Base-by-base conservation (phyloP, 2,797 vertebrate species). In the Anomalospiza imberbis region DNA sequence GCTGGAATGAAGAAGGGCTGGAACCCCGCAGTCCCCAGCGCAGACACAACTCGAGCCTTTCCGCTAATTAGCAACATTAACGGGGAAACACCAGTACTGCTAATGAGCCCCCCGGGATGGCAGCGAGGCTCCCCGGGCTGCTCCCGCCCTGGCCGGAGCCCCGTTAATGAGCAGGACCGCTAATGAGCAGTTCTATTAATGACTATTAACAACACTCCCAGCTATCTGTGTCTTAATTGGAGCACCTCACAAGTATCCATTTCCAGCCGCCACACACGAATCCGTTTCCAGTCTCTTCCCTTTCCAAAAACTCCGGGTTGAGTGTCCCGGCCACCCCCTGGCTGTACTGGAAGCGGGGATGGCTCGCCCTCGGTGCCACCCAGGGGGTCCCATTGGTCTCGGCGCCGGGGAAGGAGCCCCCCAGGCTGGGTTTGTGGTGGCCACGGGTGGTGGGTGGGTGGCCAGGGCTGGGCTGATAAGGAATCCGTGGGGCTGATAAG, bases 371-470 rank as follows among this genome's bases (percentile, higher is more conserved):
- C 4, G 0, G 24, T 48, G 54, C 24, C 81, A 32, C 51, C 50
- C 22, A 0, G 29, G 17, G 40, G 25, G 34, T 83, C 44, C 57
- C 29, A 2, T 2, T 5, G 17, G 14, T 40, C 51, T 34, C 28
- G 24, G 50, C 8, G 6, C n/a, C 17, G 14, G n/a, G 38, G 25
- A 51, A 45, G 15, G 29, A 71, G 28, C 26, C 47, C 45, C 31
- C 26, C 31, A 7, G 22, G 66, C 34, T 6, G 25, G 26, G 20
- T 31, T 45, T n/a, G 78, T 29, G 7, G 10, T 25, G 22, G 51
- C 72, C 40, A 1, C 2, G 3, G 60, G 24, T 0, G 21, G 51
- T 1, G 77, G 13, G 28, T 21, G 24, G 7, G 53, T 20, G 63
- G 86, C 34, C 73, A 9, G 58, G 34, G 57, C 51, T 28, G 40